A percentile compares a stretch with the other conserved stretches of the same genome.
These are phyloP conservation scores for Drosophila pandora DNA, from an alignment of 1,140 invertebrate species.

Conservation along the genomic window DNA sequence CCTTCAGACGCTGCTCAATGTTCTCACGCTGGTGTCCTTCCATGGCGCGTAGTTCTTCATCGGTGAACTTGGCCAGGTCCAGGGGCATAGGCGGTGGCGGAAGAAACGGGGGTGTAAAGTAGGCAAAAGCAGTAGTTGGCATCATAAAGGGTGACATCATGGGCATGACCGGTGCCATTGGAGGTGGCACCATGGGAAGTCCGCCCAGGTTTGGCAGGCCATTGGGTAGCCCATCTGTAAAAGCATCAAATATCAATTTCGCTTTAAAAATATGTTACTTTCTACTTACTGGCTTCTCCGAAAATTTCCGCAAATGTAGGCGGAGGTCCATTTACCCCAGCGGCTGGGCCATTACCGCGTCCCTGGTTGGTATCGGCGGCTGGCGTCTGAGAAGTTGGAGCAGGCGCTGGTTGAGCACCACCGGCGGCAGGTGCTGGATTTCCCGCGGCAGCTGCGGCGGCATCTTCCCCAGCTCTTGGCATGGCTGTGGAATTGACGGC, in stretches of 20 bases:
- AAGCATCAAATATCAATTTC: background rate
- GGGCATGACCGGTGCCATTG: conserved; percentile 52
- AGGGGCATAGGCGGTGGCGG: conserved; percentile 91
- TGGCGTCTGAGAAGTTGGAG: background rate
- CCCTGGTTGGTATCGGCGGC: conserved; percentile 17
- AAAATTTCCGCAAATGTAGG: conserved; percentile 63
- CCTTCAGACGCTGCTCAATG: conserved; percentile 94
- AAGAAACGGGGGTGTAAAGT: conserved; percentile 84
- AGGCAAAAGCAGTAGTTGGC: conserved; percentile 85
- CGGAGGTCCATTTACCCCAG: conserved; percentile 18
- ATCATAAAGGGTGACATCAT: conserved; percentile 85
- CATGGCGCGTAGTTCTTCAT: conserved; percentile 93
- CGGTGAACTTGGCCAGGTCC: conserved; percentile 89
- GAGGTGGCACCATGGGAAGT: conserved; percentile 32
- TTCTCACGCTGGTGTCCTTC: conserved; percentile 94
- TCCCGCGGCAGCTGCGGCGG: conserved; percentile 48
- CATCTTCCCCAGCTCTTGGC: conserved; percentile 83
- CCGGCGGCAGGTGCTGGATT: conserved; percentile 32
- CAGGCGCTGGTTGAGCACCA: conserved; percentile 23
- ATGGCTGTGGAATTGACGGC: conserved; percentile 80
- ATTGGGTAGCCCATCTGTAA: conserved; percentile 42
- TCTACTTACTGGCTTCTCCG: conserved; percentile 60
- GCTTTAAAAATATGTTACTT: background rate
- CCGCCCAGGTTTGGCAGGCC: conserved; percentile 50
- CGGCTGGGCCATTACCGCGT: conserved; percentile 20